These are phyloP conservation scores for Cochlearius cochlearius DNA, from an alignment of 2,113 vertebrate genomes.

Conservation along the genomic window DNA sequence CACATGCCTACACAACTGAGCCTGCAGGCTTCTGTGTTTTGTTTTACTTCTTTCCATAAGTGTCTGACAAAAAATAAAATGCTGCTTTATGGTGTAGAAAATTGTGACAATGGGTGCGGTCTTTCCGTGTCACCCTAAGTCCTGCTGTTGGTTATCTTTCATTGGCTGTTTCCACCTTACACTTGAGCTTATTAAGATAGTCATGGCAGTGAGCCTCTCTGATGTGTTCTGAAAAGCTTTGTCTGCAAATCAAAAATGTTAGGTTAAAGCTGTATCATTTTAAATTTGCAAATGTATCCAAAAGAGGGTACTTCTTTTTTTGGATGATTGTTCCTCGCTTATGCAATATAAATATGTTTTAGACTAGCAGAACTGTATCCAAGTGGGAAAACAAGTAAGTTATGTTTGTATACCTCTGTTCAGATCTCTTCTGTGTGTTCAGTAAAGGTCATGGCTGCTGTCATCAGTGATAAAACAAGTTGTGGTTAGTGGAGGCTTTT, in stretches of 20 bases:
- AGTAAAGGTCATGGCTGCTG: neutral
- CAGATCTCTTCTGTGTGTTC: neutral
- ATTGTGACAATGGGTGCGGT: neutral
- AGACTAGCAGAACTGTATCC: neutral
- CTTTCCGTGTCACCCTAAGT: neutral
- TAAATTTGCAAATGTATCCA: neutral
- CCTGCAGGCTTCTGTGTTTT: neutral
- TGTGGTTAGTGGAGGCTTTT: neutral
- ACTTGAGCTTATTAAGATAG: neutral
- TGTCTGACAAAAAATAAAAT: neutral
- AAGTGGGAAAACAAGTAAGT: rapidly evolving
- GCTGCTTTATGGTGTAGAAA: neutral
- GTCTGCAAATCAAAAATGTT: neutral
- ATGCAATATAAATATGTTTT: neutral
- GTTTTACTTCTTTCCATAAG: neutral
- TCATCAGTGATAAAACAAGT: neutral
- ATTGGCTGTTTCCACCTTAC: neutral
- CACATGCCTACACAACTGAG: neutral
- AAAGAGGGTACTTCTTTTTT: neutral
- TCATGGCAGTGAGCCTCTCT: neutral
- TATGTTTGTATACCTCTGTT: neutral
- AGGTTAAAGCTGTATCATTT: neutral
- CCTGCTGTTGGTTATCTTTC: neutral
- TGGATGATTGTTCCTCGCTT: neutral
- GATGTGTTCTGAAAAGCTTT: neutral